Evolutionary conservation across 2,113 vertebrate species (phyloP).

Genomic region (Phaethornis superciliosus): DNA sequence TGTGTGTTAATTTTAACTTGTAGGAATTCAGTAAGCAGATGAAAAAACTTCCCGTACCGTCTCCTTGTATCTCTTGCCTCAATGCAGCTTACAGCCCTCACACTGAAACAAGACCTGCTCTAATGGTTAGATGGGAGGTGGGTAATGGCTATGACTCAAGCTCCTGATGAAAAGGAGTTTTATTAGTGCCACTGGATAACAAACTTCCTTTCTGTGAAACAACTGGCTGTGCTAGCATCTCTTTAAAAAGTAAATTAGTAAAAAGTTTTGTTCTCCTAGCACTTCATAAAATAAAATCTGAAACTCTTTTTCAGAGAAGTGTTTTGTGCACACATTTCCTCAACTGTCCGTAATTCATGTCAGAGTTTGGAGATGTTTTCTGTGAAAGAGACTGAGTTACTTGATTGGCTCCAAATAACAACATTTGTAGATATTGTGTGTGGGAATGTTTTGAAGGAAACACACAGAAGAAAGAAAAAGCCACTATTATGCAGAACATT

Average conservation of each 20-base stretch:
- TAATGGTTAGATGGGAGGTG: neutral
- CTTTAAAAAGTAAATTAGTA: neutral
- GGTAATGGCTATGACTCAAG: neutral
- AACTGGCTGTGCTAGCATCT: neutral
- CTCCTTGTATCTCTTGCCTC: neutral
- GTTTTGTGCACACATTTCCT: neutral
- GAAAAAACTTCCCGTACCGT: neutral
- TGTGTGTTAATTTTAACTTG: neutral
- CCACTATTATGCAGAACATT: neutral
- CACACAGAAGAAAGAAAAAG: neutral
- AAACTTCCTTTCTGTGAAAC: neutral
- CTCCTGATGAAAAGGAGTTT: neutral
- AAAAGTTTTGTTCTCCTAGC: neutral
- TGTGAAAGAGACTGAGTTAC: neutral
- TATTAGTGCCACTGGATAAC: neutral
- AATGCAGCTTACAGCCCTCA: neutral
- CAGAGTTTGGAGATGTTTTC: neutral
- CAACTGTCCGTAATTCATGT: neutral
- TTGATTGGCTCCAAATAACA: neutral
- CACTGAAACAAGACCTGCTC: neutral
- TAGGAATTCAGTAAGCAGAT: constrained; percentile 32
- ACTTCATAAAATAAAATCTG: neutral
- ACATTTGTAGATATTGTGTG: neutral
- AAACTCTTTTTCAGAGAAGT: neutral
- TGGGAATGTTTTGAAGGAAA: neutral